Conservation (phyloP, 2,888 invertebrate genomes). For the Synergus itoensis region DNA sequence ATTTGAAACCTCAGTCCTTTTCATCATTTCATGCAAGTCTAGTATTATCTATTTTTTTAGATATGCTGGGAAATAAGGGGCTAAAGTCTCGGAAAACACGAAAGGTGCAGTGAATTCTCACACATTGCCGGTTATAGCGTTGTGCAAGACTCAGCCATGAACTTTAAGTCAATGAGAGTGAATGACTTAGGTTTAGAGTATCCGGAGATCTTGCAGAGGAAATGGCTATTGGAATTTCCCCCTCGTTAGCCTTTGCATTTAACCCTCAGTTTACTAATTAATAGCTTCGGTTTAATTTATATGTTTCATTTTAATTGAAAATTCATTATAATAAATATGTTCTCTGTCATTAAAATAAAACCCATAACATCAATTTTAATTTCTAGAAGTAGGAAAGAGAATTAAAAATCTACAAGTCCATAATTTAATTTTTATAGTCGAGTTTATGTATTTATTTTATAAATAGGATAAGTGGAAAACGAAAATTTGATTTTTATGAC, state of each 20-base stretch:
- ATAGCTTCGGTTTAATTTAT: background rate
- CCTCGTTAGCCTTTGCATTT: constrained; percentile 4
- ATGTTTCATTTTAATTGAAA: background rate
- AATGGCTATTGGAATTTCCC: constrained; percentile 9
- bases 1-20: constrained; percentile 9
- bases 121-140: constrained; percentile 50
- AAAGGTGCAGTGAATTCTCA: constrained; percentile 55
- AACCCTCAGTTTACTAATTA: background rate
- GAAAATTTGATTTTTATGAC: background rate
- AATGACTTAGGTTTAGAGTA: constrained; percentile 55
- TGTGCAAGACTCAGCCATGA: constrained; percentile 61
- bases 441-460: background rate
- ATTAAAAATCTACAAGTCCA: background rate
- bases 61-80: constrained; percentile 21
- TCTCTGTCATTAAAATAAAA: background rate
- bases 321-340: background rate
- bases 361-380: background rate
- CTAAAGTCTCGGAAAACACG: constrained; percentile 50
- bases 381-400: background rate
- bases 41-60: constrained; percentile 20
- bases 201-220: constrained; percentile 44
- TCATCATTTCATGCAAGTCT: background rate
- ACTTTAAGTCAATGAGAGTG: constrained; percentile 58
- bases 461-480: background rate
- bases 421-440: background rate